Conservation (phyloP, 92 coral and sea anemone genomes). For the Parazoanthus atlanticus region DNA sequence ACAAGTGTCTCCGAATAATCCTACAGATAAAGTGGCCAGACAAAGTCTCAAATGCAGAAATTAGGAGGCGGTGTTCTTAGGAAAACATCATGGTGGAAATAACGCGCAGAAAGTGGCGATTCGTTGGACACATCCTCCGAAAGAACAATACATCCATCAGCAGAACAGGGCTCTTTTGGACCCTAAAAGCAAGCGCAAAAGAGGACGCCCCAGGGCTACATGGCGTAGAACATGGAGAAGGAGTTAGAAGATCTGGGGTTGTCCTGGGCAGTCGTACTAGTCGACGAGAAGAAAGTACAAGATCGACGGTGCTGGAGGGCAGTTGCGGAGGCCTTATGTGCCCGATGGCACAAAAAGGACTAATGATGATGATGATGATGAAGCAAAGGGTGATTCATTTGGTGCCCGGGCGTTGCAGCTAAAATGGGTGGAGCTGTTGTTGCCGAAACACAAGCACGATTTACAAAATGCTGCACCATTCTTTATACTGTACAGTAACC, state of each 20-base stretch:
- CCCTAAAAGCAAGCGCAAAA: background rate
- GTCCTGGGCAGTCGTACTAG: too few relatives aligned
- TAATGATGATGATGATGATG: too few relatives aligned
- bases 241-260: too few relatives aligned
- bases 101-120: background rate
- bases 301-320: too few relatives aligned
- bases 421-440: slow-evolving; percentile 9
- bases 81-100: background rate
- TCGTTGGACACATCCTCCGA: background rate
- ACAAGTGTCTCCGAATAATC: background rate
- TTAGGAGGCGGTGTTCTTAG: background rate
- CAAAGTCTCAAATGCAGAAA: background rate
- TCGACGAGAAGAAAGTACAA: too few relatives aligned
- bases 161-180: background rate
- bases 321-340: too few relatives aligned
- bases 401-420: slow-evolving; percentile 34
- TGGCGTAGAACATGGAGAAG: too few relatives aligned
- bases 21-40: background rate
- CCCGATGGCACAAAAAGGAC: too few relatives aligned
- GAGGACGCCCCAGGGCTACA: too few relatives aligned
- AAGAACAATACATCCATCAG: background rate
- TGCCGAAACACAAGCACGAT: slow-evolving; percentile 20
- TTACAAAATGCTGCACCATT: slow-evolving; percentile 27
- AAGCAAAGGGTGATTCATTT: slow-evolving; percentile 32
- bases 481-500: slow-evolving; percentile 17